Percentiles rank a stretch among this genome's conserved stretches.
Conservation (phyloP, 2,888 invertebrate genomes). For the Coleophora flavipennella region DNA sequence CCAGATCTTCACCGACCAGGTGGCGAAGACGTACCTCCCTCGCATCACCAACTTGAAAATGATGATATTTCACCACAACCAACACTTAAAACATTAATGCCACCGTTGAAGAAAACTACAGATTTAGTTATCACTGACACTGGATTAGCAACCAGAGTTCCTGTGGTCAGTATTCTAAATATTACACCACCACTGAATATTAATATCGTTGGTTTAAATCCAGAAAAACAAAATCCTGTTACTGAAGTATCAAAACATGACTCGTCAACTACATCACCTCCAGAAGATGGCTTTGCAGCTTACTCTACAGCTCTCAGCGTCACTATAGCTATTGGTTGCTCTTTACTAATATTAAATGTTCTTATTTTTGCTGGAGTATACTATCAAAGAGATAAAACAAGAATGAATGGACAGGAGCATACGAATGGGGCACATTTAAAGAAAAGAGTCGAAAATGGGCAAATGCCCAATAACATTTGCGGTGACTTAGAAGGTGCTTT, state of each 20-base stretch:
- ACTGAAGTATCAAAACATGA: slow-evolving; percentile 52
- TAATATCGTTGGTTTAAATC: slow-evolving; percentile 50
- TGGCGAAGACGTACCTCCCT: slow-evolving; percentile 86
- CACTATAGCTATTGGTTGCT: slow-evolving; percentile 95
- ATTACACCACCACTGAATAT: slow-evolving; percentile 58
- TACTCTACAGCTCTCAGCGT: slow-evolving; percentile 93
- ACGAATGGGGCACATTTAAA: slow-evolving; percentile 72
- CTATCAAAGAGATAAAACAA: slow-evolving; percentile 90
- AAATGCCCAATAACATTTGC: slow-evolving; percentile 91
- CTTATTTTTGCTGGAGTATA: slow-evolving; percentile 95
- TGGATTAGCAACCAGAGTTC: slow-evolving; percentile 51
- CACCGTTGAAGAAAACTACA: slow-evolving; percentile 70
- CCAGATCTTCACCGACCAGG: slow-evolving; percentile 93
- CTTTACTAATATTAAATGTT: slow-evolving; percentile 91
- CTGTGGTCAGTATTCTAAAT: slow-evolving; percentile 49
- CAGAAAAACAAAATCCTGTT: slow-evolving; percentile 44
- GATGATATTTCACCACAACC: slow-evolving; percentile 76
- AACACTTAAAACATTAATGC: slow-evolving; percentile 70
- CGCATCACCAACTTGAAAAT: slow-evolving; percentile 87
- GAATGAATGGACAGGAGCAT: slow-evolving; percentile 75
- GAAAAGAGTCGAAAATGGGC: slow-evolving; percentile 86
- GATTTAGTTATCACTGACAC: slow-evolving; percentile 58
- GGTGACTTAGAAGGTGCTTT: slow-evolving; percentile 81
- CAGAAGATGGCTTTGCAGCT: slow-evolving; percentile 91
- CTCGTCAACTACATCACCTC: slow-evolving; percentile 68